phyloP scores from a whole-genome alignment of 2,888 invertebrate genomes.

The Ashinkailepas kermadecensis region DNA sequence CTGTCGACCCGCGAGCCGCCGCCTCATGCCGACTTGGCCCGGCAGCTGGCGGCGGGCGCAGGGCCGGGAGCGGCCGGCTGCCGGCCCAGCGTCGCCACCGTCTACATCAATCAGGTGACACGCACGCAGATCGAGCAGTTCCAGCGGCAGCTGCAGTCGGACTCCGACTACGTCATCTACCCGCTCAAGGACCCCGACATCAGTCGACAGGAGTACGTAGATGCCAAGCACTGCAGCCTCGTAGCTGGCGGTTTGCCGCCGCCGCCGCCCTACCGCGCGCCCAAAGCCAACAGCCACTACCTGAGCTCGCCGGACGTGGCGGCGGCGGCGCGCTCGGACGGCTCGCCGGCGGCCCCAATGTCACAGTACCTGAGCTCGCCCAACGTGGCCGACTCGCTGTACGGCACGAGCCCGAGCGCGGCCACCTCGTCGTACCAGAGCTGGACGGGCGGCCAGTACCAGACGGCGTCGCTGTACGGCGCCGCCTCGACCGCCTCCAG shows the following conservation, averaged over 20 bases:
- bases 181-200: constrained; percentile 81
- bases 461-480: constrained; percentile 34
- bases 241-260: constrained; percentile 44
- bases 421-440: constrained; percentile 35
- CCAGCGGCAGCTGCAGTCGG: constrained; percentile 80
- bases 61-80: constrained; percentile 46
- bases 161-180: constrained; percentile 85
- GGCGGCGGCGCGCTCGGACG: constrained; percentile 28
- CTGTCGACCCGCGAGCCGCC: neutral
- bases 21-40: too few species aligned
- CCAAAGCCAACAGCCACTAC: constrained; percentile 65
- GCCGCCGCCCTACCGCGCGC: constrained; percentile 50
- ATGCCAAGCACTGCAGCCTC: constrained; percentile 58
- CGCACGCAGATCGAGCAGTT: constrained; percentile 57
- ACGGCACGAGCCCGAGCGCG: constrained; percentile 29
- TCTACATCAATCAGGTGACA: constrained; percentile 59
- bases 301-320: constrained; percentile 70
- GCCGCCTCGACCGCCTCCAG: constrained; percentile 28
- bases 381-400: constrained; percentile 31
- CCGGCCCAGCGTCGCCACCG: constrained; percentile 60
- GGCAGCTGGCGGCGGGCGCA: constrained; percentile 49
- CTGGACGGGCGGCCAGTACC: constrained; percentile 34
- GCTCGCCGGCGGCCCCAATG: constrained; percentile 31
- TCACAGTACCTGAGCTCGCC: constrained; percentile 31
- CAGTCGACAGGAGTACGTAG: constrained; percentile 83